Conservation (phyloP, 2,113 vertebrate genomes). For the Polyodon spathula region DNA sequence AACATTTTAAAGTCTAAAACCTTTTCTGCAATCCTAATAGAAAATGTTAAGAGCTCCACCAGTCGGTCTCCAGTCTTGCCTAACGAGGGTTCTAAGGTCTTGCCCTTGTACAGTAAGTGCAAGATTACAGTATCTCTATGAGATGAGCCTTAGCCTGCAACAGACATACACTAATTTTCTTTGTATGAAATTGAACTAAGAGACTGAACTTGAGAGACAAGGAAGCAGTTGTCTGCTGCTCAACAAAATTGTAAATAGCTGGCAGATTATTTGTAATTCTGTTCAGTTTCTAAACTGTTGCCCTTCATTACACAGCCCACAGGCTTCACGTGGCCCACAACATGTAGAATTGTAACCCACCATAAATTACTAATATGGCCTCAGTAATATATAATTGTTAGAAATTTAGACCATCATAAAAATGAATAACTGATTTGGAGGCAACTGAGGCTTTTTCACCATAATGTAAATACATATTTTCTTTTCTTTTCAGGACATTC, state of each 20-base stretch:
- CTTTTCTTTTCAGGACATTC: too few species aligned
- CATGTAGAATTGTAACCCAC: constrained; percentile 43
- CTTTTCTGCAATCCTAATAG: too few species aligned
- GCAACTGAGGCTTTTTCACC: too few species aligned
- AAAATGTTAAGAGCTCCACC: too few species aligned
- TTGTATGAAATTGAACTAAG: background rate
- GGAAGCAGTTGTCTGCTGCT: constrained; percentile 30
- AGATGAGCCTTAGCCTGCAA: too few species aligned
- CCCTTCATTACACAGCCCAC: constrained; percentile 45
- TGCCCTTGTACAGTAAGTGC: too few species aligned
- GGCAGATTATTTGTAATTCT: constrained; percentile 46
- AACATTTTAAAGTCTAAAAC: too few species aligned
- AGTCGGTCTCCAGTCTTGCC: too few species aligned
- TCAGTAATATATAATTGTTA: constrained; percentile 35
- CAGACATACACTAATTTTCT: too few species aligned
- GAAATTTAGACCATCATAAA: constrained; percentile 25
- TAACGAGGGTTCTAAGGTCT: too few species aligned
- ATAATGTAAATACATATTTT: too few species aligned
- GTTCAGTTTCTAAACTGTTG: constrained; percentile 45
- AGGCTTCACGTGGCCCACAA: constrained; percentile 42
- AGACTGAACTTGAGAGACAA: constrained; percentile 32
- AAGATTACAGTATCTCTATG: too few species aligned
- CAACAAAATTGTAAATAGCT: constrained; percentile 34
- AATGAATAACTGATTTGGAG: background rate
- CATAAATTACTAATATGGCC: constrained; percentile 41